These are phyloP conservation scores for Alethe castanea DNA, from an alignment of 2,113 vertebrate species.

Conservation along the genomic window DNA sequence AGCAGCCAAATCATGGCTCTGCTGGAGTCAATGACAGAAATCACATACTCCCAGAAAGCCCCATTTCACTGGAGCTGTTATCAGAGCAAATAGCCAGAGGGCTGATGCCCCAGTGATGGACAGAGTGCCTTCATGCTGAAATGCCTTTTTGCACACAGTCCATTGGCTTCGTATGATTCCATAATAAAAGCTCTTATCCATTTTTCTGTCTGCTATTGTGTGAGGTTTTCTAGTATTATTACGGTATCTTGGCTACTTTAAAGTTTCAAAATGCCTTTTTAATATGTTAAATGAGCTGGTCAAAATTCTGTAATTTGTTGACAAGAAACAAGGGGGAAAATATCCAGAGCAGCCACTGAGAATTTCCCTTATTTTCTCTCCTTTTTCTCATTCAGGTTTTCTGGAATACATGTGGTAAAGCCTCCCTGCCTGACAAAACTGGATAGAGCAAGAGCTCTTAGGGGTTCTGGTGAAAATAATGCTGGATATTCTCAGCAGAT, in stretches of 20 bases:
- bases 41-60: background rate
- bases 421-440: background rate
- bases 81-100: background rate
- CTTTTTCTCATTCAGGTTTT: background rate
- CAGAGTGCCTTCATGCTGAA: background rate
- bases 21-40: background rate
- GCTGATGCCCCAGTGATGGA: background rate
- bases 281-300: background rate
- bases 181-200: background rate
- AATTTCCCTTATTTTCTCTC: background rate
- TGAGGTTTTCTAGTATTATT: background rate
- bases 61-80: background rate
- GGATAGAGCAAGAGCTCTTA: background rate
- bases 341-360: background rate
- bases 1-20: background rate
- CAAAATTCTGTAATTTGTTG: background rate
- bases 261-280: constrained; percentile 20
- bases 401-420: background rate
- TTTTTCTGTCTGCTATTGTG: constrained; percentile 16
- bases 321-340: background rate
- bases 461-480: background rate
- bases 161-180: background rate
- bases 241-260: background rate
- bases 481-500: background rate
- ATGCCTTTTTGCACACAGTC: background rate